phyloP scores from a whole-genome alignment of 2,113 vertebrate species.

The Engystomops pustulosus region DNA sequence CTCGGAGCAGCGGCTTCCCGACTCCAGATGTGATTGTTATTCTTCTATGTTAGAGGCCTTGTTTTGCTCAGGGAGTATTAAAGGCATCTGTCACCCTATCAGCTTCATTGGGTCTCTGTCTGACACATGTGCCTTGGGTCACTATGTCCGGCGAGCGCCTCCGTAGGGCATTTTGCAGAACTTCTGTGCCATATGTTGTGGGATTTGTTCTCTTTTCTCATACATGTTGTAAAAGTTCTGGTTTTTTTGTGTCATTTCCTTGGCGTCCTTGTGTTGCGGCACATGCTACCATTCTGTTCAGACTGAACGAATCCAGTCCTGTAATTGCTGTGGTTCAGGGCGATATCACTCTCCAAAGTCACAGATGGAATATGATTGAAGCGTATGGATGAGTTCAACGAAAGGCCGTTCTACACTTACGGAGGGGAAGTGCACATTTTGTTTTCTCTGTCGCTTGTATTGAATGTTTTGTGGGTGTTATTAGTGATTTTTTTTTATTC shows the following conservation, averaged over 20 bases:
- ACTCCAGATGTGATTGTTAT: slow-evolving; percentile 47
- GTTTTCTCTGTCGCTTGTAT: neutral
- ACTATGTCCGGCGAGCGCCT: slow-evolving; percentile 1
- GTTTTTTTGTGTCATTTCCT: neutral
- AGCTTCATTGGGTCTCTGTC: slow-evolving; percentile 34
- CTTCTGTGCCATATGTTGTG: slow-evolving; percentile 23
- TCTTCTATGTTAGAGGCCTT: neutral
- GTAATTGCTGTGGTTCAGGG: neutral
- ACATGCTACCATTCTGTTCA: neutral
- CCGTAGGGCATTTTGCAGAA: neutral
- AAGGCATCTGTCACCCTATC: slow-evolving; percentile 52
- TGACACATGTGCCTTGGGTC: slow-evolving; percentile 31
- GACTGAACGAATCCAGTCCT: neutral
- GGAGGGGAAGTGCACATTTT: neutral
- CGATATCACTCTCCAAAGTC: too few species aligned
- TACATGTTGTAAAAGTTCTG: slow-evolving; percentile 16
- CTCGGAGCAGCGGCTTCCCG: slow-evolving; percentile 1
- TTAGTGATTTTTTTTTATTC: neutral
- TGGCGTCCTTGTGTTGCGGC: neutral
- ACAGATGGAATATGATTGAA: neutral
- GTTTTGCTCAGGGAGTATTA: slow-evolving; percentile 20
- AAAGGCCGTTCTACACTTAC: neutral
- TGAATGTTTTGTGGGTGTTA: neutral
- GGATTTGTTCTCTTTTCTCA: neutral
- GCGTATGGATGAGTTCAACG: neutral